These are phyloP conservation scores for Trachelus tabidus DNA, from an alignment of 2,888 invertebrate species.

Conservation along the genomic window DNA sequence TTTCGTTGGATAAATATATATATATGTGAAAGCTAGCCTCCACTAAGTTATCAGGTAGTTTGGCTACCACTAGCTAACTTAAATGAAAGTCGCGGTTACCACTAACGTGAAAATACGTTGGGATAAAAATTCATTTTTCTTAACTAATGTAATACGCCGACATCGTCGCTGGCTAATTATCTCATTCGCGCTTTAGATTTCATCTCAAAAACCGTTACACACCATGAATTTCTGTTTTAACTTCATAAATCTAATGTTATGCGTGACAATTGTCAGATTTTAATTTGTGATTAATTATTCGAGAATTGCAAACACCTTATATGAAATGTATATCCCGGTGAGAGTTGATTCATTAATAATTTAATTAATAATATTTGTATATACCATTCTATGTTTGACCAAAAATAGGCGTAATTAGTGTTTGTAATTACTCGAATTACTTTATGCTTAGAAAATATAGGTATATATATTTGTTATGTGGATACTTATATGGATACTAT, in stretches of 20 bases:
- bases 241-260: not conserved
- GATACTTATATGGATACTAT: not conserved
- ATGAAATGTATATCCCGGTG: no score
- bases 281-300: not conserved
- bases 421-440: not conserved
- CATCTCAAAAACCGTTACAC: not conserved
- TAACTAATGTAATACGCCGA: slow-evolving; percentile 48
- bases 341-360: no score
- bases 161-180: not conserved
- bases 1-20: not conserved
- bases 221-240: not conserved
- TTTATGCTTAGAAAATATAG: not conserved
- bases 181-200: not conserved
- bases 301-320: no score
- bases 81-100: slow-evolving; percentile 50
- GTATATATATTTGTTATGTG: not conserved
- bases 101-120: slow-evolving; percentile 52
- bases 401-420: no score
- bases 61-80: slow-evolving; percentile 53
- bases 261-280: not conserved
- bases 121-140: slow-evolving; percentile 54
- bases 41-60: slow-evolving; percentile 44
- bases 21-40: not conserved
- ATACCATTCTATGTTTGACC: no score
- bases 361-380: no score